Evolutionary conservation across 2,888 invertebrate species (phyloP).

Genomic region (Caenorhabditis sp.): DNA sequence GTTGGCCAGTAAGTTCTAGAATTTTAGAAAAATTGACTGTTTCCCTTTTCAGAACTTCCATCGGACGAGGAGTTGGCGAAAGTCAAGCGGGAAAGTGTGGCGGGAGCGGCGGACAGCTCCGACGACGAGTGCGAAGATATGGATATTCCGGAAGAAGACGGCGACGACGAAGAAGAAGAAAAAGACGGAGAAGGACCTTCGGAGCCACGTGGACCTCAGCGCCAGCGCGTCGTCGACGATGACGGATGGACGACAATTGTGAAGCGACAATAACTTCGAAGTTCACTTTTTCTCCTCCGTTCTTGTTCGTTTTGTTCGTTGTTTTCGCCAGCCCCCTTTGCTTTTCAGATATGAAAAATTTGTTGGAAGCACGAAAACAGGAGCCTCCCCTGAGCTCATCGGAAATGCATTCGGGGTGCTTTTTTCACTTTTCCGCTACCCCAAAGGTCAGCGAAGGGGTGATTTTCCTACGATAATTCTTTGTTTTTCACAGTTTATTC

Average conservation of each 20-base stretch:
- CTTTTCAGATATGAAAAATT: slow-evolving; percentile 1
- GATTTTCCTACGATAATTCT: not conserved
- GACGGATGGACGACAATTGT: slow-evolving; percentile 74
- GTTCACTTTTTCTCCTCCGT: not conserved
- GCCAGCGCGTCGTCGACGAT: slow-evolving; percentile 67
- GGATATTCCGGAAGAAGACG: slow-evolving; percentile 47
- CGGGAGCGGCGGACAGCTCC: slow-evolving; percentile 40
- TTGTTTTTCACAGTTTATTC: not conserved
- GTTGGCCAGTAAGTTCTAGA: slow-evolving; percentile 38
- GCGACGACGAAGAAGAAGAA: slow-evolving; percentile 33
- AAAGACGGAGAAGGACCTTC: slow-evolving; percentile 8
- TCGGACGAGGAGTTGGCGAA: slow-evolving; percentile 52
- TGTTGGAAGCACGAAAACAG: no score
- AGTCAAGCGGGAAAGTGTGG: slow-evolving; percentile 48
- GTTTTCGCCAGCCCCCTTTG: not conserved
- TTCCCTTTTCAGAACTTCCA: slow-evolving; percentile 43
- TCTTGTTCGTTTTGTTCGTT: not conserved
- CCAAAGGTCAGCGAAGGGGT: not conserved
- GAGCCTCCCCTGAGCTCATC: not conserved
- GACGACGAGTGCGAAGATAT: slow-evolving; percentile 58
- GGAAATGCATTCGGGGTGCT: no score
- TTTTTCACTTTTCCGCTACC: not conserved
- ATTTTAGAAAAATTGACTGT: not conserved
- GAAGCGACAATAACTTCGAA: slow-evolving; percentile 29
- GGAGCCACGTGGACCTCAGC: slow-evolving; percentile 44